phyloP scores from a whole-genome alignment of 2,797 vertebrate genomes.

The Helarctos malayanus region DNA sequence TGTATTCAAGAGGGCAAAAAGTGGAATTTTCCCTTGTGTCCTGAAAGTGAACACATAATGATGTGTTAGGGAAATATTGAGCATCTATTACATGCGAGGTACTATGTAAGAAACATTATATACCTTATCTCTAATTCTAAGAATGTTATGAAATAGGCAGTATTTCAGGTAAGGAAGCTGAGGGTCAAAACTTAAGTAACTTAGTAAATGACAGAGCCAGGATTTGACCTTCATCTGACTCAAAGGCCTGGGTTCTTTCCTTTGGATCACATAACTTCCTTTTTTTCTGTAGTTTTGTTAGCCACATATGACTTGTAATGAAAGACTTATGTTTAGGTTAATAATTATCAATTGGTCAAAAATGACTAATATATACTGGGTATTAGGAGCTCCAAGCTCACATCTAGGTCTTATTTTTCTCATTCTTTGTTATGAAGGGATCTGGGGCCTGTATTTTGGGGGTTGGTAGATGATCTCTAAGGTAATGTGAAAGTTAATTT shows the following conservation, averaged over 20 bases:
- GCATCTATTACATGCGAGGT: neutral
- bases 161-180: neutral
- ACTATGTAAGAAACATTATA: neutral
- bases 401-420: constrained; percentile 7
- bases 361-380: neutral
- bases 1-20: constrained; percentile 23
- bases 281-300: constrained; percentile 42
- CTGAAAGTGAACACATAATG: constrained; percentile 20
- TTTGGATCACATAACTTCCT: neutral
- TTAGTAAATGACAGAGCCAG: constrained; percentile 30
- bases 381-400: neutral
- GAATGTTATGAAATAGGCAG: neutral
- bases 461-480: neutral
- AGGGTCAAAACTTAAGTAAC: neutral
- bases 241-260: neutral
- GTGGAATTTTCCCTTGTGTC: neutral
- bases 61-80: neutral
- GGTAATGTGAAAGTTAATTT: constrained; percentile 30
- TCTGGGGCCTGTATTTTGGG: neutral
- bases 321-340: constrained; percentile 44
- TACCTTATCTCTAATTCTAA: constrained; percentile 10
- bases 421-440: constrained; percentile 4
- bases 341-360: constrained; percentile 36
- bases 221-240: neutral
- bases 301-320: neutral